Base-by-base conservation (phyloP, 2,113 vertebrate genomes). In the Podarcis cretensis region DNA sequence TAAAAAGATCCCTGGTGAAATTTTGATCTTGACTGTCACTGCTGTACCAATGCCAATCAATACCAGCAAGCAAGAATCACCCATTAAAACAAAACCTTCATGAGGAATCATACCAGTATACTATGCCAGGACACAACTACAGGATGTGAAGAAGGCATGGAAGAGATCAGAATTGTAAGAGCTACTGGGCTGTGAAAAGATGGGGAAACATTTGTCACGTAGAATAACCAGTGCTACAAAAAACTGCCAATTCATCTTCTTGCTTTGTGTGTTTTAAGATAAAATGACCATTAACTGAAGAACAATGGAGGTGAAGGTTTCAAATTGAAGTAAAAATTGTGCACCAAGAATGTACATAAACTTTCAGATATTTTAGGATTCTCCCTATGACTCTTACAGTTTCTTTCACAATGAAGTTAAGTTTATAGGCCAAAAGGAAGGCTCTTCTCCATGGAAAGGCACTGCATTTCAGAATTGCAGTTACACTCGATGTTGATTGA, bases 91-190 rank as follows among this genome's bases (percentile, higher is more conserved):
- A 76, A 90, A 87, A 83, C 74, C 82, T 82, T 80, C 30, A 79
- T 84, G 88, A 86, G 95, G 9, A 94, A 68, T 4, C 86, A 92
- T 75, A 84, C 12, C 69, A 32, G 73, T 10, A 81, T 1, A 59
- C 13, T 1, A 3, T 59, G 82, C 0, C 78, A 59, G 94, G 35
- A 37, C 35, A 85, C 81, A 54, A 92, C 79, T 0, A 93, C 20
- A 90, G 57, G 89, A 92, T 90, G 5, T 83, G 4, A 73, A 92
- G 59, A 92, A 77, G 83, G 92, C 48, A 87, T 91, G 83, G 90
- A 85, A 4, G 20, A 89, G 92, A 93, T 84, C 77, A 77, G 10
- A 93, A 90, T 92, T 94, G 93, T 90, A 85, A 79, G n/a, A 57
- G 89, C 81, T 92, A 89, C 74, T 6, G 68, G 0, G 57, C 83